Evolutionary conservation across 2,797 vertebrate species (phyloP).

Genomic region (Smutsia gigantea): DNA sequence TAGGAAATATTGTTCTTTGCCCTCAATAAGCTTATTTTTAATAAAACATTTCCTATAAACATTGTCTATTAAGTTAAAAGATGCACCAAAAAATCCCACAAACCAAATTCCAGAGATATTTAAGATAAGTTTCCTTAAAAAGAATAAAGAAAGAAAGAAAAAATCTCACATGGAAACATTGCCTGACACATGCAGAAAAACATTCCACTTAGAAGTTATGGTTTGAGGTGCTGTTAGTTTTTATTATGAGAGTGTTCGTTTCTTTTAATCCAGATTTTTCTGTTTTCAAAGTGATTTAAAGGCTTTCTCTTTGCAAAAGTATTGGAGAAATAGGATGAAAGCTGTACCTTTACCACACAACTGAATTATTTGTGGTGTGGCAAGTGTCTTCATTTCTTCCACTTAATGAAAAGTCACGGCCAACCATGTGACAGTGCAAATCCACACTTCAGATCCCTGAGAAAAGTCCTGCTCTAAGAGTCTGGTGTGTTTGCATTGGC

Average conservation of each 20-base stretch:
- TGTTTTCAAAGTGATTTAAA: background rate
- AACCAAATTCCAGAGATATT: background rate
- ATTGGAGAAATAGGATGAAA: background rate
- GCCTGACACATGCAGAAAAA: background rate
- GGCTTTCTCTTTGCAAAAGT: background rate
- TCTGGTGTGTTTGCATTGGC: background rate
- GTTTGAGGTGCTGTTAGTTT: background rate
- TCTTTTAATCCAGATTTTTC: background rate
- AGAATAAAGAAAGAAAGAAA: background rate
- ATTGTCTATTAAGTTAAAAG: background rate
- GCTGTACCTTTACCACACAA: background rate
- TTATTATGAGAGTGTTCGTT: conserved; percentile 21
- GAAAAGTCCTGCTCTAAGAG: background rate
- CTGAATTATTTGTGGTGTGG: background rate
- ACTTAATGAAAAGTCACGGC: background rate
- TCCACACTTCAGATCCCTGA: background rate
- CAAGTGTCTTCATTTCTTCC: background rate
- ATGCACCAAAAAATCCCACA: background rate
- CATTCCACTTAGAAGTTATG: background rate
- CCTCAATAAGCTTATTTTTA: background rate
- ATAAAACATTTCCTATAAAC: conserved; percentile 12
- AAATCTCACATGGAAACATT: background rate
- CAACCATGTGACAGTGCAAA: background rate
- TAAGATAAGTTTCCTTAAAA: background rate
- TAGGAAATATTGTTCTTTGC: background rate